Evolutionary conservation across 2,113 vertebrate species (phyloP).

Genomic region (Alectura lathami): DNA sequence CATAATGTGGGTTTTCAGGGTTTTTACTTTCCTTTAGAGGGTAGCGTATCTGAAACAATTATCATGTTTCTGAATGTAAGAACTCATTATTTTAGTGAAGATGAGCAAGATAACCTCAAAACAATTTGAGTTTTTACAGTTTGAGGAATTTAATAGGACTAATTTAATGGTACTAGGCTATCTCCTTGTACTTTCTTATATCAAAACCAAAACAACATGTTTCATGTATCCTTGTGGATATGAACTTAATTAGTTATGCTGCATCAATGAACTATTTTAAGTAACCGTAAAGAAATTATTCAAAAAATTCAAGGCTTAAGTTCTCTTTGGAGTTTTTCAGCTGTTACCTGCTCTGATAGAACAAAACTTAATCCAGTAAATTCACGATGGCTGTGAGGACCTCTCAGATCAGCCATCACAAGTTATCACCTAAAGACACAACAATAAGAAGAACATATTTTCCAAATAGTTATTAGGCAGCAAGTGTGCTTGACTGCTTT

Average conservation of each 20-base stretch:
- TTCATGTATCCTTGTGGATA: not conserved
- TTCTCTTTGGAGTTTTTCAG: not conserved
- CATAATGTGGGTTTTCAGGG: rapidly evolving
- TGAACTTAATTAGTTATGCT: slow-evolving; percentile 1
- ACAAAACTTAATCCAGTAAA: not conserved
- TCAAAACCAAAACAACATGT: not conserved
- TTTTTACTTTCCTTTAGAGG: not conserved
- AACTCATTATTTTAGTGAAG: not conserved
- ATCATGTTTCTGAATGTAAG: not conserved
- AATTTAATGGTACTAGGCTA: not conserved
- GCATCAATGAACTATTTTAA: not conserved
- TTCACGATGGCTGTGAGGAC: not conserved
- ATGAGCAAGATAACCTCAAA: not conserved
- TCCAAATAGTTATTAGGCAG: not conserved
- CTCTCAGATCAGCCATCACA: slow-evolving; percentile 53
- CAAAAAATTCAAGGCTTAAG: not conserved
- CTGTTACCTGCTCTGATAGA: not conserved
- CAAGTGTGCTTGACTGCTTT: slow-evolving; percentile 39
- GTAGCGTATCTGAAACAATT: not conserved
- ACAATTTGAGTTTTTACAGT: not conserved
- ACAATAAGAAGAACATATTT: slow-evolving; percentile 51
- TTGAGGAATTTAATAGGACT: not conserved
- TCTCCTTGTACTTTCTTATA: not conserved
- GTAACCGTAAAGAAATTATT: slow-evolving; percentile 26
- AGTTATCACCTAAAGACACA: slow-evolving; percentile 58